These are phyloP conservation scores for Heterocephalus glaber DNA, from an alignment of 2,113 vertebrate genomes.

Conservation along the genomic window DNA sequence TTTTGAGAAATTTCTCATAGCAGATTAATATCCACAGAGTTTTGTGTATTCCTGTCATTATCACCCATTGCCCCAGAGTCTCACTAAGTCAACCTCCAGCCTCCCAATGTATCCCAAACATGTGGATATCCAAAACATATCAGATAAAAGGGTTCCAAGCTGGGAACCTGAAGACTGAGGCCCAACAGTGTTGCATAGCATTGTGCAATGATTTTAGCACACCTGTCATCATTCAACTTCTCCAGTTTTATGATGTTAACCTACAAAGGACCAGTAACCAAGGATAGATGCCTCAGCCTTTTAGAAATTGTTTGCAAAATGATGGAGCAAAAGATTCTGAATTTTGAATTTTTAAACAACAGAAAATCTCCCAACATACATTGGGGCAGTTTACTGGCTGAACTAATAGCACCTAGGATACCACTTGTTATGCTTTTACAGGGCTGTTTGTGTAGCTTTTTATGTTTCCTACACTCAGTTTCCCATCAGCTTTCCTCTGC, in stretches of 20 bases:
- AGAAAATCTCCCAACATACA: neutral
- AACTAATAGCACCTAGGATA: neutral
- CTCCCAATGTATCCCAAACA: neutral
- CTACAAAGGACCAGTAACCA: constrained; percentile 6
- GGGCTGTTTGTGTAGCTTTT: neutral
- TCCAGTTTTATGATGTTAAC: neutral
- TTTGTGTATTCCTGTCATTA: neutral
- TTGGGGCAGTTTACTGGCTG: neutral
- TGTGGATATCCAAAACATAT: neutral
- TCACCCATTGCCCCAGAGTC: neutral
- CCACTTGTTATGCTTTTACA: neutral
- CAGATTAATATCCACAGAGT: neutral
- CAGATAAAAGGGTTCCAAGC: constrained; percentile 3
- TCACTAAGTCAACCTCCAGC: neutral
- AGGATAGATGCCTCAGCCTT: neutral
- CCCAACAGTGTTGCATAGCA: neutral
- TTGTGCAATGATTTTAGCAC: neutral
- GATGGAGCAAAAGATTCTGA: neutral
- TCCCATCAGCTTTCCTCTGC: neutral
- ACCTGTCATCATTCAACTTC: neutral
- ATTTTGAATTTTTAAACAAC: constrained; percentile 43
- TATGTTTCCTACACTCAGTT: neutral
- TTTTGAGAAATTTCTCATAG: neutral
- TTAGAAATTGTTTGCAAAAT: neutral
- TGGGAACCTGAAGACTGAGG: neutral